Evolutionary conservation across 2,888 invertebrate species (phyloP).

Genomic region (Drosophila mayaguana): DNA sequence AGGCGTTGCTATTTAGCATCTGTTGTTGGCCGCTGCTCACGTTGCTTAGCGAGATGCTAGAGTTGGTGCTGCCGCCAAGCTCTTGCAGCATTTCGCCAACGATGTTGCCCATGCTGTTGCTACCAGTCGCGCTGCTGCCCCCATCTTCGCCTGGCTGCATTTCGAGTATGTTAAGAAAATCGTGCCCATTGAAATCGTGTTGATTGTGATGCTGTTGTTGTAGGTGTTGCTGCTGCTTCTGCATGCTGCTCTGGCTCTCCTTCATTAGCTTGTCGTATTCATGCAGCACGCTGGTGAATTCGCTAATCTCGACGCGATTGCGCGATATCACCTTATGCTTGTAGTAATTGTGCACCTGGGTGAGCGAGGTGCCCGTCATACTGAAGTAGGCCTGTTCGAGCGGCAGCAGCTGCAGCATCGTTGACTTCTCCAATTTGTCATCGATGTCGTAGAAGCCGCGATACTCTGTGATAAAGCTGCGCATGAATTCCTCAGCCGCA

Average conservation of each 20-base stretch:
- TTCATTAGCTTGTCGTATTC: conserved; percentile 85
- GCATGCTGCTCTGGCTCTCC: conserved; percentile 83
- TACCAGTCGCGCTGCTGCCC: conserved; percentile 66
- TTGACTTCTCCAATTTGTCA: conserved; percentile 49
- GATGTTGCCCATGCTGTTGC: conserved; percentile 57
- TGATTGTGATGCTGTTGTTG: conserved; percentile 22
- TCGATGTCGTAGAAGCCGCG: conserved; percentile 62
- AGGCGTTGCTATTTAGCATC: conserved; percentile 36
- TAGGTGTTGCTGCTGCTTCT: conserved; percentile 63
- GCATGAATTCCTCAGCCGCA: conserved; percentile 82
- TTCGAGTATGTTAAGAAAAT: conserved; percentile 83
- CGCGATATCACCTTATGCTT: conserved; percentile 83
- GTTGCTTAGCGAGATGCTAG: conserved; percentile 48
- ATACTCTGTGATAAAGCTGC: conserved; percentile 74
- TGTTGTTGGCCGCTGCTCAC: conserved; percentile 48
- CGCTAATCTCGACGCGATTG: conserved; percentile 82
- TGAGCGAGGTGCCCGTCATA: conserved; percentile 81
- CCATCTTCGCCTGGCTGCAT: conserved; percentile 61
- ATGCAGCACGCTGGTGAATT: conserved; percentile 82
- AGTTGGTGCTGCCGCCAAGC: conserved; percentile 61
- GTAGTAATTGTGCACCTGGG: conserved; percentile 84
- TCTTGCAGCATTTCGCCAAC: conserved; percentile 67
- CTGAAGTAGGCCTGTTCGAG: conserved; percentile 82
- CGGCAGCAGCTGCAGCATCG: conserved; percentile 63
- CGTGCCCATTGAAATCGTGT: conserved; percentile 81